Evolutionary conservation across 2,797 vertebrate genomes (phyloP).

Genomic region (Lagocephalus sceleratus): DNA sequence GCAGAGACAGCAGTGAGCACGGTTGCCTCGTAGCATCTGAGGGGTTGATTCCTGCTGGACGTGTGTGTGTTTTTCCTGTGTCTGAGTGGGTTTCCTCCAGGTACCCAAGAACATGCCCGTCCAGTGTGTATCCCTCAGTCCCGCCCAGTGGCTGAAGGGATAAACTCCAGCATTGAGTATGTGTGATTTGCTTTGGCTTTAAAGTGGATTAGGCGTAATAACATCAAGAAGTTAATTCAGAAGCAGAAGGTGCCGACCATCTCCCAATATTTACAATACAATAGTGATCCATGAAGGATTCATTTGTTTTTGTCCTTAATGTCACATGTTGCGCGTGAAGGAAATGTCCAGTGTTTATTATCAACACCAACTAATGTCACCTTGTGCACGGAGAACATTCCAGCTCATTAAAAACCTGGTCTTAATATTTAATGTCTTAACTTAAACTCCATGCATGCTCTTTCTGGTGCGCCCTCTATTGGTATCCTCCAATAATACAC

Average conservation of each 20-base stretch:
- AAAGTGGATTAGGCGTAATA: constrained; percentile 32
- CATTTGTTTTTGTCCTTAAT: constrained; percentile 4
- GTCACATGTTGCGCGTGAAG: not conserved
- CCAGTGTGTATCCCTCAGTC: too few relatives aligned
- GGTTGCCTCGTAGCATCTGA: too few relatives aligned
- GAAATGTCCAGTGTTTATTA: constrained; percentile 19
- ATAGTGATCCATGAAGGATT: constrained; percentile 10
- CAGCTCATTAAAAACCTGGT: constrained; percentile 31
- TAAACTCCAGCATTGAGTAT: not conserved
- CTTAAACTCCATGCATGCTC: constrained; percentile 10
- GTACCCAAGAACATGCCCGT: too few relatives aligned
- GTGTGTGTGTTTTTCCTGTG: too few relatives aligned
- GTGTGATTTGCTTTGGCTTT: constrained; percentile 11
- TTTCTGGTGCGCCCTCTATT: too few relatives aligned
- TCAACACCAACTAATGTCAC: constrained; percentile 41
- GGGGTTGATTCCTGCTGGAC: too few relatives aligned
- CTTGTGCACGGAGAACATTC: not conserved
- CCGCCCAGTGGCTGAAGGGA: too few relatives aligned
- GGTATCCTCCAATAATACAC: not conserved
- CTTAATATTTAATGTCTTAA: constrained; percentile 31
- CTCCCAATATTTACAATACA: constrained; percentile 8
- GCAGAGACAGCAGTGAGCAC: too few relatives aligned
- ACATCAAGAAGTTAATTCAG: constrained; percentile 8
- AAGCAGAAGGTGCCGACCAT: not conserved
- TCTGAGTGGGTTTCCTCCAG: too few relatives aligned